phyloP scores from a whole-genome alignment of 2,113 vertebrate species.

The Propithecus coquereli region DNA sequence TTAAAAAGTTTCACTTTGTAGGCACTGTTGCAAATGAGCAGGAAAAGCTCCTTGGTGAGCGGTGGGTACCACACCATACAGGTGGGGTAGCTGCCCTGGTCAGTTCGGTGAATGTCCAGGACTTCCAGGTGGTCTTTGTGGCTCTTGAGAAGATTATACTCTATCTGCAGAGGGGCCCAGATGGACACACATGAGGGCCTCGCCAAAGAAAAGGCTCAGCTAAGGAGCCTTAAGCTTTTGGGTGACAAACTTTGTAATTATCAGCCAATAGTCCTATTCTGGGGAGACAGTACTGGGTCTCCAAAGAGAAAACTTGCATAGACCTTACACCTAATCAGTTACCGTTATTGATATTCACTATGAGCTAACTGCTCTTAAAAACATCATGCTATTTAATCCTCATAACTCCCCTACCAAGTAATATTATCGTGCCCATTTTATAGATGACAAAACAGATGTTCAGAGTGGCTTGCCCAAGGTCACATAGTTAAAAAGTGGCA shows the following conservation, averaged over 20 bases:
- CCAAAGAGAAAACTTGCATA: background rate
- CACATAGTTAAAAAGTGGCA: background rate
- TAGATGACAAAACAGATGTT: background rate
- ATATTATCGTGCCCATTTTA: background rate
- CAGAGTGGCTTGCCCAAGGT: background rate
- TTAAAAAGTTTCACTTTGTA: slow-evolving; percentile 96
- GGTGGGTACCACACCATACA: slow-evolving; percentile 94
- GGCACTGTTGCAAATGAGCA: slow-evolving; percentile 87
- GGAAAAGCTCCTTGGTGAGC: slow-evolving; percentile 87
- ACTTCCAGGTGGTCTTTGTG: slow-evolving; percentile 82
- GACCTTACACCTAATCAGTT: background rate
- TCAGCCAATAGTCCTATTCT: background rate
- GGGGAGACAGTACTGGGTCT: background rate
- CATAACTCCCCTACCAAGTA: background rate
- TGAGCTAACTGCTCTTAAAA: background rate
- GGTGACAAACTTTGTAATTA: too few species aligned
- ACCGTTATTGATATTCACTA: background rate
- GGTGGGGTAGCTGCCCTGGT: slow-evolving; percentile 87
- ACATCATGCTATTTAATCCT: background rate
- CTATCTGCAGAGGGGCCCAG: slow-evolving; percentile 83
- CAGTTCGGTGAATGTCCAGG: slow-evolving; percentile 82
- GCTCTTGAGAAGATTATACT: slow-evolving; percentile 89
- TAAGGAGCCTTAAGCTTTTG: background rate
- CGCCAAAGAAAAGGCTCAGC: background rate
- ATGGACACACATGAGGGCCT: accelerated